Conservation (phyloP, 2,797 vertebrate genomes). For the Chiloscyllium punctatum region DNA sequence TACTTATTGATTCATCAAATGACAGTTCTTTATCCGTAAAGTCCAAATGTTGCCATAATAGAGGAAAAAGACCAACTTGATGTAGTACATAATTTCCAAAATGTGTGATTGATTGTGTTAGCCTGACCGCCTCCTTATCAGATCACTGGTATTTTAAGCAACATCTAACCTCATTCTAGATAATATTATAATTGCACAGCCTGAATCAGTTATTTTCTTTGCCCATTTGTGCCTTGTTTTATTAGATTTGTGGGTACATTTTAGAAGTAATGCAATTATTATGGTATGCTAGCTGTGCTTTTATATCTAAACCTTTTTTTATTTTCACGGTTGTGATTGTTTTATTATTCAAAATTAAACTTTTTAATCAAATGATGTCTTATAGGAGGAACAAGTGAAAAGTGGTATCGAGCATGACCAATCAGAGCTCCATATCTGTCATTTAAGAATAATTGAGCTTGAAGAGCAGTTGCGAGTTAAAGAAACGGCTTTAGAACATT, state of each 20-base stretch:
- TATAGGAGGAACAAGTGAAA: slow-evolving; percentile 31
- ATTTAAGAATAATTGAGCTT: slow-evolving; percentile 37
- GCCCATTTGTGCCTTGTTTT: neutral
- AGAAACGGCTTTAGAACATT: slow-evolving; percentile 39
- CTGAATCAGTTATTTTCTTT: neutral
- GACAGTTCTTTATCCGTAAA: neutral
- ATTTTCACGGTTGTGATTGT: slow-evolving; percentile 38
- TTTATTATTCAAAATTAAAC: slow-evolving; percentile 31
- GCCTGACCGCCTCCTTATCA: neutral
- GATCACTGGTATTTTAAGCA: neutral
- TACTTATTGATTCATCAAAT: neutral
- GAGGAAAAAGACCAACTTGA: too few species aligned
- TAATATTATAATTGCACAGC: neutral
- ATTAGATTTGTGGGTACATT: neutral
- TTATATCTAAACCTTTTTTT: slow-evolving; percentile 30
- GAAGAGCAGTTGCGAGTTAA: slow-evolving; percentile 51
- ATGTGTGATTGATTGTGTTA: neutral
- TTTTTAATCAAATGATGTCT: slow-evolving; percentile 44
- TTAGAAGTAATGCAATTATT: neutral
- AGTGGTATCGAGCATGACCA: slow-evolving; percentile 42
- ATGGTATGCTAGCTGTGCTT: neutral
- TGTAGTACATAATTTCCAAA: neutral
- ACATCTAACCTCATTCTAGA: neutral
- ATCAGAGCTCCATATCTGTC: slow-evolving; percentile 41
- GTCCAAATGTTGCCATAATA: neutral